phyloP scores from a whole-genome alignment of 2,113 vertebrate genomes.

The Numenius arquata region DNA sequence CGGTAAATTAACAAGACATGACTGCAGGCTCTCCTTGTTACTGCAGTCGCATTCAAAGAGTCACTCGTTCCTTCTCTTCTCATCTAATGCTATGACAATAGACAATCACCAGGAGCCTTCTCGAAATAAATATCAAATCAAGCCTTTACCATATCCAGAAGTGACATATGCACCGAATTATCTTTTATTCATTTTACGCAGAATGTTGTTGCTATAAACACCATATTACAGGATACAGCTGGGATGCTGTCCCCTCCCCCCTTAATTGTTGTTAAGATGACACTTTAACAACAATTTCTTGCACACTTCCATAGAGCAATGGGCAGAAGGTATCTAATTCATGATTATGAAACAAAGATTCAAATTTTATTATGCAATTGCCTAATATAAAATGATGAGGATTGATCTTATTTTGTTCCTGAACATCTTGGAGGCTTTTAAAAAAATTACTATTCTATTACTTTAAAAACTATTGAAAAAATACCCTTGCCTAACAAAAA shows the following conservation, averaged over 20 bases:
- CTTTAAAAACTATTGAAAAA: neutral
- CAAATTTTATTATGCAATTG: neutral
- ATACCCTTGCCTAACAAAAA: neutral
- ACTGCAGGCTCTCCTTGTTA: conserved; percentile 71
- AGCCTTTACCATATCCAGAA: conserved; percentile 37
- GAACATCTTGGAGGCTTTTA: neutral
- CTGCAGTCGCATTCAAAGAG: conserved; percentile 68
- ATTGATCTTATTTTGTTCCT: neutral
- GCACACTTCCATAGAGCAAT: neutral
- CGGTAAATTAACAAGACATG: conserved; percentile 76
- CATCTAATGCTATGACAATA: conserved; percentile 63
- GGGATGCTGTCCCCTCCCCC: neutral
- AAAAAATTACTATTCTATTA: neutral
- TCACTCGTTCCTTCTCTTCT: neutral
- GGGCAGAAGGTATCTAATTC: neutral
- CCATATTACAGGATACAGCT: neutral
- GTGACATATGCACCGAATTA: conserved; percentile 55
- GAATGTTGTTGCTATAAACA: conserved; percentile 44
- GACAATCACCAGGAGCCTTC: conserved; percentile 65
- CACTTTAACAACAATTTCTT: neutral
- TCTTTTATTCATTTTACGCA: conserved; percentile 53
- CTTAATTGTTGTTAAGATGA: too few relatives aligned
- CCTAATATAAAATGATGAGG: neutral
- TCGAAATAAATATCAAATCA: conserved; percentile 65
- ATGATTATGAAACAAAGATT: neutral